Evolutionary conservation across 30 jellyfish, hydroid and myxozoan species (phyloP).

Genomic region (Pelagia noctiluca): DNA sequence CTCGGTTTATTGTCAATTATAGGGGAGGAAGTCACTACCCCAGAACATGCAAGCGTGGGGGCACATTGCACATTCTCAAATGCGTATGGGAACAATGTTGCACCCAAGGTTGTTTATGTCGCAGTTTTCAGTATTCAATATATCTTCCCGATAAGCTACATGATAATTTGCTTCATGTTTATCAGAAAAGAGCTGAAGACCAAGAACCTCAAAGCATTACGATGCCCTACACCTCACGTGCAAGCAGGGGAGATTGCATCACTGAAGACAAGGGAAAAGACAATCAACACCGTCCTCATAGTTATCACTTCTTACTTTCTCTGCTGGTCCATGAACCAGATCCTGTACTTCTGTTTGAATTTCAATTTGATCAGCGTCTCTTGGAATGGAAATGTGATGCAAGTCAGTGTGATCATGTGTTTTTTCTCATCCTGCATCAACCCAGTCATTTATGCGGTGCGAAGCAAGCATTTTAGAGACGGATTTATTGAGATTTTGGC

Average conservation of each 20-base stretch:
- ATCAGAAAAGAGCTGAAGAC: conserved; percentile 43
- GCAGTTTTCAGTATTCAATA: conserved; percentile 60
- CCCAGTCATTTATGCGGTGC: conserved; percentile 60
- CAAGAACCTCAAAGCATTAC: conserved; percentile 52
- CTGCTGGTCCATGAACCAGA: conserved; percentile 84
- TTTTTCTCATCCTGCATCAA: conserved; percentile 77
- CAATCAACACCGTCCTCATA: conserved; percentile 56
- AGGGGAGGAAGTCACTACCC: conserved; percentile 70
- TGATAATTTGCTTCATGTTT: conserved; percentile 57
- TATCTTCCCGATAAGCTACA: conserved; percentile 62
- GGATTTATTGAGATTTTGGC: conserved; percentile 38
- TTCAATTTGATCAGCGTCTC: conserved; percentile 50
- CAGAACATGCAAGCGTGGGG: conserved; percentile 74
- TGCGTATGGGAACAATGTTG: conserved; percentile 42
- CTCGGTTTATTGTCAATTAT: conserved; percentile 59
- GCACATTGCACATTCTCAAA: conserved; percentile 82
- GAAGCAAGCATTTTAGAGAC: conserved; percentile 70
- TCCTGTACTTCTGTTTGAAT: conserved; percentile 67
- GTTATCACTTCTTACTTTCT: conserved; percentile 69
- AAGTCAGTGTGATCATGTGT: conserved; percentile 70
- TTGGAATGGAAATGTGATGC: conserved; percentile 64
- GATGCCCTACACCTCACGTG: conserved; percentile 48
- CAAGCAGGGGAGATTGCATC: conserved; percentile 61
- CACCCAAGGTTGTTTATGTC: conserved; percentile 63
- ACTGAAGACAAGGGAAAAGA: conserved; percentile 48